Base-by-base conservation (phyloP, 2,888 invertebrate species). In the Lutraria lutraria region DNA sequence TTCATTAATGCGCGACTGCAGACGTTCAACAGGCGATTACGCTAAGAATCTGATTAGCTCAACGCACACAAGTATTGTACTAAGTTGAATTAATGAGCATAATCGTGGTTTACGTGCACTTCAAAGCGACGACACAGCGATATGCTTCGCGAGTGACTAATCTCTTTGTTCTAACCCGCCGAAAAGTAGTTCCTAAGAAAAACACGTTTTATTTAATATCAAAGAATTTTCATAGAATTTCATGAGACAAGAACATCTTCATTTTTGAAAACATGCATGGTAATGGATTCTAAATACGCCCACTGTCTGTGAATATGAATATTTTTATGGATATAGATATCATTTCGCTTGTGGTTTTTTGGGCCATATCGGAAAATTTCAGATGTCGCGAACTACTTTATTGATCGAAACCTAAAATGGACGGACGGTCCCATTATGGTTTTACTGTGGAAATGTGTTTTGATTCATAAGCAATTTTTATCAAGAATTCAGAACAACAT, bases 11-110 rank as follows among this genome's bases (percentile, higher is more conserved):
- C 89, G 84, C 84, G 83, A 86, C 89, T 29, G 86, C 76, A 80
- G 80, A 83, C 81, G 88, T 80, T 68, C 85, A 85, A 91, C 89
- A 88, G 91, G 81, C 84, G 91, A 89, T 91, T 89, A 84, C 81
- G 80, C 83, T 34, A 86, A 81, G 84, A 52, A 53, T 83, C 72
- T 85, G 89, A 89, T 91, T 91, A 91, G 88, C 87, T 80, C 89
- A 43, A 63, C 53, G 89, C 88, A 87, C 90, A 87, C 83, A 43
- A 76, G 83, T 88, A 91, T 89, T 90, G 89, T 92, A 89, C 92
- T 92, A 89, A 91, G 92, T 89, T 89, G 92, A 91, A 91, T 90
- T 92, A 91, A 92, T 88, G 86, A 86, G 89, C 91, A 84, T 89
- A 89, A 89, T 90, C 88, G 85, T 81, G 87, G 86, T 88, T 89